These are phyloP conservation scores for Corbicula japonica DNA, from an alignment of 2,888 invertebrate genomes.

Conservation along the genomic window DNA sequence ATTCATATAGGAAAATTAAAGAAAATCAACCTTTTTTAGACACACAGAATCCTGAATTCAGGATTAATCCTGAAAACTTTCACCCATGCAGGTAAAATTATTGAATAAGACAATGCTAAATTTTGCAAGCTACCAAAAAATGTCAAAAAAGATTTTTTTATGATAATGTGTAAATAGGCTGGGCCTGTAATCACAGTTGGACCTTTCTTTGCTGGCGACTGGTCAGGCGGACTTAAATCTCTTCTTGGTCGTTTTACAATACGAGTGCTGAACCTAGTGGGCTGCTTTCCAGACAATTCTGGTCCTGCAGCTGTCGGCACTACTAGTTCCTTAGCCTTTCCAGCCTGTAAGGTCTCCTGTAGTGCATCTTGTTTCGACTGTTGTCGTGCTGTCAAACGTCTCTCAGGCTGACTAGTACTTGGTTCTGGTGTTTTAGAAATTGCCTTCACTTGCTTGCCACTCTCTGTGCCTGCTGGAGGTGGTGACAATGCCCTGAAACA, in stretches of 20 bases:
- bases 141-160: no score
- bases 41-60: no score
- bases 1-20: no score
- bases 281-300: conserved; percentile 42
- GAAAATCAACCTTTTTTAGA: no score
- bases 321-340: conserved; percentile 19
- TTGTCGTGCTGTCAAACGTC: conserved; percentile 57
- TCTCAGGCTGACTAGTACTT: conserved; percentile 29
- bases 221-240: conserved; percentile 75
- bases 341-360: conserved; percentile 9
- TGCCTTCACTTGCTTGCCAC: conserved; percentile 16
- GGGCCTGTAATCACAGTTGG: neutral
- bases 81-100: no score
- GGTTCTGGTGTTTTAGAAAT: conserved; percentile 32
- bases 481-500: conserved; percentile 19
- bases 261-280: conserved; percentile 74
- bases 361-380: conserved; percentile 59
- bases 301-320: conserved; percentile 18
- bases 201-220: conserved; percentile 77
- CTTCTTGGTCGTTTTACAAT: conserved; percentile 73
- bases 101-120: no score
- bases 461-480: conserved; percentile 8
- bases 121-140: no score
- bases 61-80: no score
- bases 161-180: no score